A percentile compares a stretch with the other conserved stretches of the same genome.
Evolutionary conservation across 2,888 invertebrate species (phyloP).

Genomic region (Oxytorus armatus): DNA sequence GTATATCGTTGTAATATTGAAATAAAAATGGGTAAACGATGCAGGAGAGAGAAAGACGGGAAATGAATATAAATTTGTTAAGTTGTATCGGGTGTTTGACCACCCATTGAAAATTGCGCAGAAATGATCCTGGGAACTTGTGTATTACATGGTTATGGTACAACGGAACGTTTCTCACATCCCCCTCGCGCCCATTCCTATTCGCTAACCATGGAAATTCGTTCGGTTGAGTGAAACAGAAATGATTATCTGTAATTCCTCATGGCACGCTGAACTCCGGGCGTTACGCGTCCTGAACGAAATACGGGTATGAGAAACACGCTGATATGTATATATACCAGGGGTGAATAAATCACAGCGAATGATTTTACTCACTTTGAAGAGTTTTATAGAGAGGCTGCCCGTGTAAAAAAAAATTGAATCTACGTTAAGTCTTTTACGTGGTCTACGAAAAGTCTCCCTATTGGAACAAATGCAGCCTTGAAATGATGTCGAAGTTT

Average conservation of each 20-base stretch:
- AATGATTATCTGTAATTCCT: slow-evolving; percentile 31
- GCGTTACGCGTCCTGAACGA: slow-evolving; percentile 46
- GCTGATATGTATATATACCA: slow-evolving; percentile 7
- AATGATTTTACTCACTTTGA: too few species aligned
- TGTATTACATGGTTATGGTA: slow-evolving; percentile 8
- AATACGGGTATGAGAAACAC: slow-evolving; percentile 32
- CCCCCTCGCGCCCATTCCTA: slow-evolving; percentile 18
- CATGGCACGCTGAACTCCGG: slow-evolving; percentile 20
- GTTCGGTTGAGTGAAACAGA: slow-evolving; percentile 48
- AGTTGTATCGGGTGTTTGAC: slow-evolving; percentile 48
- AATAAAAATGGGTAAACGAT: slow-evolving; percentile 15
- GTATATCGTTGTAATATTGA: slow-evolving; percentile 12
- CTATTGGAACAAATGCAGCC: too few species aligned
- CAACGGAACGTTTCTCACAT: slow-evolving; percentile 1
- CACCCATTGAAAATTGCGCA: slow-evolving; percentile 50
- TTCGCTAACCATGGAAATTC: slow-evolving; percentile 45
- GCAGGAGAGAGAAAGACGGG: slow-evolving; percentile 14
- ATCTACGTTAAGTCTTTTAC: too few species aligned
- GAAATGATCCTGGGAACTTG: slow-evolving; percentile 40
- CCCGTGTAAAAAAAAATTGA: too few species aligned
- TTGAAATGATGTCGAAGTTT: too few species aligned
- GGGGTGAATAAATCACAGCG: too few species aligned
- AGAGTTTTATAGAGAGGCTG: too few species aligned
- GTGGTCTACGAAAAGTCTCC: too few species aligned
- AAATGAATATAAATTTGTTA: slow-evolving; percentile 50